phyloP scores from a whole-genome alignment of 1,140 invertebrate genomes.

The Zaprionus camerounensis region DNA sequence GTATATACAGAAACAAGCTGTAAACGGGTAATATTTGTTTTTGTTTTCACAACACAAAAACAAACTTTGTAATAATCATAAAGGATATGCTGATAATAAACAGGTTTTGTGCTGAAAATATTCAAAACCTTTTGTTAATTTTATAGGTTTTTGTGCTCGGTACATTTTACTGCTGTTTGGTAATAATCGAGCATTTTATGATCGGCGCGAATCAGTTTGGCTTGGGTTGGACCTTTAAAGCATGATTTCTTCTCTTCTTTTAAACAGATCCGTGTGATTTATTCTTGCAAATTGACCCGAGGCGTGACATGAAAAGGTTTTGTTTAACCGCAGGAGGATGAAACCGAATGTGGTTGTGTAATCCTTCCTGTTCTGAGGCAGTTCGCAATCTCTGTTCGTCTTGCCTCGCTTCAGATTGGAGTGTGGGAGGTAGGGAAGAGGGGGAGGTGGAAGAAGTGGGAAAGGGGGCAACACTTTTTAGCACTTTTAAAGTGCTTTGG shows the following conservation, averaged over 20 bases:
- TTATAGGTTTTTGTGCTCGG: background rate
- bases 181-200: slow-evolving; percentile 22
- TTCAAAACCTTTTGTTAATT: background rate
- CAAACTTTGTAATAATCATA: slow-evolving; percentile 5
- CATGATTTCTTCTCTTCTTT: background rate
- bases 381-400: background rate
- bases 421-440: background rate
- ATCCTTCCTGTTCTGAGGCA: background rate
- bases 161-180: background rate
- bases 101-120: background rate
- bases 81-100: background rate
- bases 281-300: slow-evolving; percentile 17
- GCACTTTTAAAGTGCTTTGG: slow-evolving; percentile 38
- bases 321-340: slow-evolving; percentile 2
- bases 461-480: slow-evolving; percentile 6
- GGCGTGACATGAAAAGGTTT: slow-evolving; percentile 8
- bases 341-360: slow-evolving; percentile 12
- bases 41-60: background rate
- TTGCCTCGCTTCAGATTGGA: background rate
- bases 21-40: background rate
- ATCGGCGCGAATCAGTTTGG: background rate
- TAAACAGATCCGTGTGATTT: background rate
- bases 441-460: too few relatives aligned
- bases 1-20: background rate
- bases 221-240: background rate